These are phyloP conservation scores for Brachirus orientalis DNA, from an alignment of 2,113 vertebrate genomes.

Conservation along the genomic window DNA sequence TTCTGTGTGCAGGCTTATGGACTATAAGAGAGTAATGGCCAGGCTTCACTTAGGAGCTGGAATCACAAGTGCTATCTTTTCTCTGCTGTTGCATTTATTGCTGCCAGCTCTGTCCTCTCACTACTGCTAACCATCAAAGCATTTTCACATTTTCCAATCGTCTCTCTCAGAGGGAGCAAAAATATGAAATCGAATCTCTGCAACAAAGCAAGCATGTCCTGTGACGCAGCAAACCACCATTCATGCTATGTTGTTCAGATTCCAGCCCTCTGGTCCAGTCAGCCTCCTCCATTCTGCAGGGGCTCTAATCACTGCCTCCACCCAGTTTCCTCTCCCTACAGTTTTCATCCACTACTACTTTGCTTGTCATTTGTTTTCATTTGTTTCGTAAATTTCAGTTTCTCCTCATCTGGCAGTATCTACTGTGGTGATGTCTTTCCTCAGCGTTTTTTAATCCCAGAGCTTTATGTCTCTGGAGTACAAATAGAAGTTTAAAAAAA, in stretches of 20 bases:
- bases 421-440: conserved; percentile 31
- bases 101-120: conserved; percentile 20
- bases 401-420: conserved; percentile 29
- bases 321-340: conserved; percentile 22
- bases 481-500: conserved; percentile 4
- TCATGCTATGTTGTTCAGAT: conserved; percentile 43
- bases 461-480: conserved; percentile 14
- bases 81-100: conserved; percentile 36
- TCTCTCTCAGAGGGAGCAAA: conserved; percentile 21
- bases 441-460: conserved; percentile 17
- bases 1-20: conserved; percentile 3
- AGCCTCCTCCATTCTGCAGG: conserved; percentile 28
- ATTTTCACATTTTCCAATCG: conserved; percentile 29
- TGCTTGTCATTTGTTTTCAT: conserved; percentile 21
- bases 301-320: conserved; percentile 39
- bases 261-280: conserved; percentile 35
- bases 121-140: conserved; percentile 17
- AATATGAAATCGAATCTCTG: conserved; percentile 54
- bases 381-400: conserved; percentile 26
- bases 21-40: conserved; percentile 42
- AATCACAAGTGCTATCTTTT: conserved; percentile 17
- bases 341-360: conserved; percentile 21
- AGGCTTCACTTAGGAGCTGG: conserved; percentile 31
- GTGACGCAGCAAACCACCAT: conserved; percentile 36
- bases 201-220: conserved; percentile 46